These are phyloP conservation scores for Alectoris magna DNA, from an alignment of 2,797 vertebrate species.

Conservation along the genomic window DNA sequence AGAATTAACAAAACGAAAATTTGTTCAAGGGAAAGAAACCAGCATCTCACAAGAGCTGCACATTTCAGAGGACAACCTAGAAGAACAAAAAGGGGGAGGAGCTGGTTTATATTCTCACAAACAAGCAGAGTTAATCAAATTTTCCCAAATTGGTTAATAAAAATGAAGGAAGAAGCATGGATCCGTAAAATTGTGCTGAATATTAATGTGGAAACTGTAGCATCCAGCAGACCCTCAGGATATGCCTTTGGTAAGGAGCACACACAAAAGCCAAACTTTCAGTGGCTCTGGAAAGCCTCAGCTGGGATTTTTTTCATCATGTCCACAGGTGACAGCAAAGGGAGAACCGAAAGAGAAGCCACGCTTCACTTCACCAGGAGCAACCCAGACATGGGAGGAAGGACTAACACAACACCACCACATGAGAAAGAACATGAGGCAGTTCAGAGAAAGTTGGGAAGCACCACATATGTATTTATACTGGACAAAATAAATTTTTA, in stretches of 20 bases:
- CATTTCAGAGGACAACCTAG: not conserved
- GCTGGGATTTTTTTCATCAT: not conserved
- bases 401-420: not conserved
- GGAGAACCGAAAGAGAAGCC: not conserved
- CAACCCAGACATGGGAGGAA: not conserved
- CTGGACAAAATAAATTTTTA: not conserved
- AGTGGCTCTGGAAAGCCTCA: not conserved
- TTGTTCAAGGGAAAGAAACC: not conserved
- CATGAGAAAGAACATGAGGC: not conserved
- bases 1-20: slow-evolving; percentile 20
- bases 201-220: not conserved
- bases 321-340: not conserved
- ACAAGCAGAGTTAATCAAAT: slow-evolving; percentile 29
- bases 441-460: not conserved
- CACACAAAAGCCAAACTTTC: not conserved
- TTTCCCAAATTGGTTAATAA: slow-evolving; percentile 35
- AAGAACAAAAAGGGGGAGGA: not conserved
- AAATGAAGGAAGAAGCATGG: slow-evolving; percentile 13
- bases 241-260: not conserved
- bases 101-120: slow-evolving; percentile 28
- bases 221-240: not conserved
- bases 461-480: not conserved
- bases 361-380: not conserved
- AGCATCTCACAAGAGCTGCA: not conserved
- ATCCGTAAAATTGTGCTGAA: slow-evolving; percentile 9